Evolutionary conservation across 2,888 invertebrate species (phyloP).

Genomic region (Eurytoma adleriae): DNA sequence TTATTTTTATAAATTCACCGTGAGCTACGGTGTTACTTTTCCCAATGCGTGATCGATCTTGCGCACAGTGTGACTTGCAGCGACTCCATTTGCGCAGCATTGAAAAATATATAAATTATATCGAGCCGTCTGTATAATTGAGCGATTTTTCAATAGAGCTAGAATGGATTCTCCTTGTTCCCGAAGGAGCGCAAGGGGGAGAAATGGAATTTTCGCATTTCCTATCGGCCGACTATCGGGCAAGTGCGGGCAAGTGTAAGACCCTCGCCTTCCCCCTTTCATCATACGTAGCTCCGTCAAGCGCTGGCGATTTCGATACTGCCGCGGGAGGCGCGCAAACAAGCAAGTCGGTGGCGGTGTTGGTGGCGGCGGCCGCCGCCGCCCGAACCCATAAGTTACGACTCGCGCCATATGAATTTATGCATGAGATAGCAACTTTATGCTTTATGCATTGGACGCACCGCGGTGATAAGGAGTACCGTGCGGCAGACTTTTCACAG

Average conservation of each 20-base stretch:
- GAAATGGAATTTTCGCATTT: conserved; percentile 61
- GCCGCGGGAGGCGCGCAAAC: conserved; percentile 15
- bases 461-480: conserved; percentile 68
- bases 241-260: neutral
- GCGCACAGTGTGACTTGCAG: neutral
- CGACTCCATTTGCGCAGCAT: neutral
- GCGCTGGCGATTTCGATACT: conserved; percentile 67
- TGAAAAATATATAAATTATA: conserved; percentile 56
- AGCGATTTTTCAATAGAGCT: conserved; percentile 64
- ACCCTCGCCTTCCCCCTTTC: conserved; percentile 50
- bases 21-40: conserved; percentile 37
- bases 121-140: conserved; percentile 60
- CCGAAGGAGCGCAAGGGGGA: conserved; percentile 1
- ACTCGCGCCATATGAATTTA: conserved; percentile 72
- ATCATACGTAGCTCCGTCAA: conserved; percentile 72
- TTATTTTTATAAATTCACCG: conserved; percentile 41
- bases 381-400: conserved; percentile 70
- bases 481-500: conserved; percentile 45
- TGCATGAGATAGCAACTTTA: conserved; percentile 75
- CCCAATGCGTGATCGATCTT: conserved; percentile 41
- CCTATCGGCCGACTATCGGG: conserved; percentile 30
- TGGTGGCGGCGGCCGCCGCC: neutral
- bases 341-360: conserved; percentile 6
- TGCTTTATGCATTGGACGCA: conserved; percentile 74
- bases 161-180: conserved; percentile 46